Evolutionary conservation across 2,888 invertebrate genomes (phyloP).

Genomic region (Oligia fasciuncula): DNA sequence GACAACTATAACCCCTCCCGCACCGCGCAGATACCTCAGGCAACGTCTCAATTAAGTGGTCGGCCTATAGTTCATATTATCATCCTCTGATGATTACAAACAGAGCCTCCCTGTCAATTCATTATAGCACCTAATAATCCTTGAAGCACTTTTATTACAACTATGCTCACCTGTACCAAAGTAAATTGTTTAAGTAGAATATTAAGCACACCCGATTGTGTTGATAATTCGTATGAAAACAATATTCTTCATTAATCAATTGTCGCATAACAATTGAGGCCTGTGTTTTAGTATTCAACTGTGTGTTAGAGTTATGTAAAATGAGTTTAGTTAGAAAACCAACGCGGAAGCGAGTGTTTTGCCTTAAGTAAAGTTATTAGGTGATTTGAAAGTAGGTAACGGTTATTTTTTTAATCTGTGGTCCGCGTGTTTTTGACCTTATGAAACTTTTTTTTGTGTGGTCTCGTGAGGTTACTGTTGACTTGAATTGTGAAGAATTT

Average conservation of each 20-base stretch:
- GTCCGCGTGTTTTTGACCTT: background rate
- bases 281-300: conserved; percentile 31
- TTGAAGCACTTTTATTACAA: background rate
- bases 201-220: conserved; percentile 14
- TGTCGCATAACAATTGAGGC: conserved; percentile 18
- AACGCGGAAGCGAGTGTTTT: background rate
- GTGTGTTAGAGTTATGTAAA: background rate
- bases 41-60: no score
- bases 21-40: no score
- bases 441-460: background rate
- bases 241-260: conserved; percentile 19
- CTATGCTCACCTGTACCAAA: background rate
- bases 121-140: background rate
- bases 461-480: background rate
- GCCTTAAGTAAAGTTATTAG: background rate
- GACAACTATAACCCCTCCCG: no score
- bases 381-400: background rate
- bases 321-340: background rate
- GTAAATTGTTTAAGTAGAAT: conserved; percentile 21
- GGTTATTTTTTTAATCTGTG: background rate
- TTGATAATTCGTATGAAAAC: conserved; percentile 44
- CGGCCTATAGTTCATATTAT: no score
- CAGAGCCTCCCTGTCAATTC: no score
- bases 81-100: no score
- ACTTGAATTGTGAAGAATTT: background rate